phyloP scores from a whole-genome alignment of 2,888 invertebrate genomes.

The Stenchaetothrips biformis region DNA sequence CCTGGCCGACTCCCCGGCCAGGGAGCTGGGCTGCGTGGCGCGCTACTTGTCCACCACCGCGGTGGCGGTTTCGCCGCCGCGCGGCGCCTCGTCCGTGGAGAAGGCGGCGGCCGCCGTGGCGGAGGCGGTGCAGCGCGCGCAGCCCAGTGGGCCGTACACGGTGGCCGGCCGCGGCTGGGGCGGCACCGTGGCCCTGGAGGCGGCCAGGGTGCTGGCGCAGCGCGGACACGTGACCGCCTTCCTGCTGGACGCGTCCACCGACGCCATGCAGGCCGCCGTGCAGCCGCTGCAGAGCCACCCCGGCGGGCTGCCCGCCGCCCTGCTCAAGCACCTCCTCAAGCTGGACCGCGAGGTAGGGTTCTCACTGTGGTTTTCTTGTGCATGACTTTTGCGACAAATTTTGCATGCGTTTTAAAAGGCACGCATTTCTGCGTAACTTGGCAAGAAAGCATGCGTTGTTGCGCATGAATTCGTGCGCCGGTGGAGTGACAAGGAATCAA shows the following conservation, averaged over 20 bases:
- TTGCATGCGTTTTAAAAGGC: too few species aligned
- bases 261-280: slow-evolving; percentile 22
- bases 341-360: background rate
- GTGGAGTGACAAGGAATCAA: too few species aligned
- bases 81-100: slow-evolving; percentile 12
- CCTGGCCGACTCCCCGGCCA: slow-evolving; percentile 7
- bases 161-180: slow-evolving; percentile 30
- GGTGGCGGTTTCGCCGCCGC: slow-evolving; percentile 23
- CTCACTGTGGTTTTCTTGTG: too few species aligned
- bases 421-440: too few species aligned
- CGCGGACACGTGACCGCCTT: slow-evolving; percentile 12
- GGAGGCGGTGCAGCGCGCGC: slow-evolving; percentile 25
- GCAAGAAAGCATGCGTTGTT: too few species aligned
- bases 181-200: slow-evolving; percentile 30
- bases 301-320: background rate
- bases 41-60: slow-evolving; percentile 28
- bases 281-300: slow-evolving; percentile 6
- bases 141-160: slow-evolving; percentile 29
- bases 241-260: slow-evolving; percentile 31
- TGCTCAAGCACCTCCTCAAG: slow-evolving; percentile 12
- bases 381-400: too few species aligned
- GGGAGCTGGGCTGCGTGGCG: background rate
- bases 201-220: slow-evolving; percentile 21
- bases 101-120: slow-evolving; percentile 24
- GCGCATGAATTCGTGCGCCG: too few species aligned